Evolutionary conservation across 1,140 invertebrate genomes (phyloP).

Genomic region (Pseudomyrmex sp.): DNA sequence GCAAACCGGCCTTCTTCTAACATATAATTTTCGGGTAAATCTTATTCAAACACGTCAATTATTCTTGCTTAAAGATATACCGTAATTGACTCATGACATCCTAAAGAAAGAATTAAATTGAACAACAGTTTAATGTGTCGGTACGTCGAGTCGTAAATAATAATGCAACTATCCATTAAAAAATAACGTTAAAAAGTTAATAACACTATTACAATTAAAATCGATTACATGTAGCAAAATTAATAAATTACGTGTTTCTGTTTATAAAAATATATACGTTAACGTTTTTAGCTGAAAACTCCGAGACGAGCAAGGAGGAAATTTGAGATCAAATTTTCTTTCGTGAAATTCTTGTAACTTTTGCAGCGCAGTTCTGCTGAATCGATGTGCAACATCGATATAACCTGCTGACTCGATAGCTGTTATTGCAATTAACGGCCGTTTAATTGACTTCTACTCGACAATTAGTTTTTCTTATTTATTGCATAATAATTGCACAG

Average conservation of each 20-base stretch:
- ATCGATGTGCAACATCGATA: slow-evolving; percentile 20
- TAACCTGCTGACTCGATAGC: slow-evolving; percentile 45
- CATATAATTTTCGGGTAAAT: slow-evolving; percentile 27
- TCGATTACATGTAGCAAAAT: background rate
- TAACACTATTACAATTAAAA: background rate
- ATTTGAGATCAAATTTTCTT: slow-evolving; percentile 14
- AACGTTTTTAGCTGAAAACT: background rate
- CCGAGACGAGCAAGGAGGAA: background rate
- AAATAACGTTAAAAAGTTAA: background rate
- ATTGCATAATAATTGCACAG: slow-evolving; percentile 61
- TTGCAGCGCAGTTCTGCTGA: slow-evolving; percentile 7
- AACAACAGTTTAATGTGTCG: slow-evolving; percentile 1
- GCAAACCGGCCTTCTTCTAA: slow-evolving; percentile 35
- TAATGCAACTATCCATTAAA: background rate
- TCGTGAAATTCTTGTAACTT: background rate
- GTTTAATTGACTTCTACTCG: slow-evolving; percentile 68
- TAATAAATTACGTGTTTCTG: background rate
- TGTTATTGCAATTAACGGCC: slow-evolving; percentile 69
- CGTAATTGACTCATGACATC: slow-evolving; percentile 6
- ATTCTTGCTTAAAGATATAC: background rate
- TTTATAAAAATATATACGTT: slow-evolving; percentile 1
- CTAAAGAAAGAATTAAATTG: background rate
- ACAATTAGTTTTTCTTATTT: slow-evolving; percentile 64
- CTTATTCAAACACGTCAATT: slow-evolving; percentile 34
- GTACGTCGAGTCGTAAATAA: background rate